Percentiles rank a stretch among this genome's conserved stretches.
These are phyloP conservation scores for Isotomurus palustris DNA, from an alignment of 2,888 invertebrate genomes.

Conservation along the genomic window DNA sequence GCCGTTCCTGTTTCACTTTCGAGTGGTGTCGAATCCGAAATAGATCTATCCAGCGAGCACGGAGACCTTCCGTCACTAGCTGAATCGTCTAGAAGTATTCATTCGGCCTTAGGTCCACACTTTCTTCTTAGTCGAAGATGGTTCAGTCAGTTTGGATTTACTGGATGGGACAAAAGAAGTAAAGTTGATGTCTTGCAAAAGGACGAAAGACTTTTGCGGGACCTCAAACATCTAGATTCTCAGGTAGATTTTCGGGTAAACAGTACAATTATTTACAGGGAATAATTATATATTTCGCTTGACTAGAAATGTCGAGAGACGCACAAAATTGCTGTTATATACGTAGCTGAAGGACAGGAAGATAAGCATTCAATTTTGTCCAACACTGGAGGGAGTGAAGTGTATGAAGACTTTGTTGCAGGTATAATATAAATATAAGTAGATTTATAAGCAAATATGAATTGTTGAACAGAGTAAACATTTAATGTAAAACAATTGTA, in stretches of 20 bases:
- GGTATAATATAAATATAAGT: slow-evolving; percentile 25
- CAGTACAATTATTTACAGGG: background rate
- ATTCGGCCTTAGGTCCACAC: slow-evolving; percentile 24
- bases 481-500: background rate
- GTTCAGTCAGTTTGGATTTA: slow-evolving; percentile 85
- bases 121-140: slow-evolving; percentile 82
- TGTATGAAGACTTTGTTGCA: slow-evolving; percentile 81
- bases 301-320: slow-evolving; percentile 78
- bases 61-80: slow-evolving; percentile 35
- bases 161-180: slow-evolving; percentile 81
- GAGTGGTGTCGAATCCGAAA: slow-evolving; percentile 19
- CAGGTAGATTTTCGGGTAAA: slow-evolving; percentile 56
- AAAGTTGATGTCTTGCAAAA: slow-evolving; percentile 81
- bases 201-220: slow-evolving; percentile 81
- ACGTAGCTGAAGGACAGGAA: slow-evolving; percentile 96
- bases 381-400: slow-evolving; percentile 85
- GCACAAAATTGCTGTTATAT: slow-evolving; percentile 95
- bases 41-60: slow-evolving; percentile 26
- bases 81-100: slow-evolving; percentile 32
- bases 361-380: slow-evolving; percentile 89
- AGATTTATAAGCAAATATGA: too few species aligned
- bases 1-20: slow-evolving; percentile 27
- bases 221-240: slow-evolving; percentile 86
- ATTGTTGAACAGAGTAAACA: background rate
- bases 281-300: background rate